Percentiles rank a stretch among this genome's conserved stretches.
phyloP scores from a whole-genome alignment of 1,140 invertebrate species.

The Papilio glaucus region DNA sequence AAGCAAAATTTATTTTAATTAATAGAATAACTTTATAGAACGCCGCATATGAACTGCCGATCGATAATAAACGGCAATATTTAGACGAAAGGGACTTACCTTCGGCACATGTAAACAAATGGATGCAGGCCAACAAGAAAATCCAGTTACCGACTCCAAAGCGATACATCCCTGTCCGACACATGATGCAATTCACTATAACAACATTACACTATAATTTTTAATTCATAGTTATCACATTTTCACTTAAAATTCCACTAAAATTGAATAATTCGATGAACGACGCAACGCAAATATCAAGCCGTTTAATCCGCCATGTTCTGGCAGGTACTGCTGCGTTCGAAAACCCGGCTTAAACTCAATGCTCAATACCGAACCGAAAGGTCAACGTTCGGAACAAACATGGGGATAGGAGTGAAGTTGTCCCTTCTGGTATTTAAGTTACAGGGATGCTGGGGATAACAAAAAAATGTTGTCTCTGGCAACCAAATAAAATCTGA shows the following conservation, averaged over 20 bases:
- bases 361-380: too few relatives aligned
- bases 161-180: conserved; percentile 78
- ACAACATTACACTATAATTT: conserved; percentile 71
- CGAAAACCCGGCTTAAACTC: conserved; percentile 73
- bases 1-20: conserved; percentile 22
- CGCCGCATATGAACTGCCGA: conserved; percentile 45
- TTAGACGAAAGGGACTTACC: conserved; percentile 75
- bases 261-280: conserved; percentile 58
- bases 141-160: conserved; percentile 79
- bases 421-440: conserved; percentile 39
- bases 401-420: conserved; percentile 59
- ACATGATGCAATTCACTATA: conserved; percentile 70
- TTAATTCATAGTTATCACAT: conserved; percentile 82
- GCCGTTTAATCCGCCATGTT: conserved; percentile 74
- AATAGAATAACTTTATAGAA: not conserved
- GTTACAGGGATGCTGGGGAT: conserved; percentile 26
- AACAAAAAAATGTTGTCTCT: conserved; percentile 35
- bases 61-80: conserved; percentile 76
- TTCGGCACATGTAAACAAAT: conserved; percentile 82
- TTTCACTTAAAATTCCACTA: conserved; percentile 75
- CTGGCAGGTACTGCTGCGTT: conserved; percentile 54
- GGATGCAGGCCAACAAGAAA: conserved; percentile 71
- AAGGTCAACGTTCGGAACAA: conserved; percentile 78
- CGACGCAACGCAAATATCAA: conserved; percentile 45
- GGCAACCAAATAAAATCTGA: not conserved